Base-by-base conservation (phyloP, 2,797 vertebrate genomes). In the Momotus momota region DNA sequence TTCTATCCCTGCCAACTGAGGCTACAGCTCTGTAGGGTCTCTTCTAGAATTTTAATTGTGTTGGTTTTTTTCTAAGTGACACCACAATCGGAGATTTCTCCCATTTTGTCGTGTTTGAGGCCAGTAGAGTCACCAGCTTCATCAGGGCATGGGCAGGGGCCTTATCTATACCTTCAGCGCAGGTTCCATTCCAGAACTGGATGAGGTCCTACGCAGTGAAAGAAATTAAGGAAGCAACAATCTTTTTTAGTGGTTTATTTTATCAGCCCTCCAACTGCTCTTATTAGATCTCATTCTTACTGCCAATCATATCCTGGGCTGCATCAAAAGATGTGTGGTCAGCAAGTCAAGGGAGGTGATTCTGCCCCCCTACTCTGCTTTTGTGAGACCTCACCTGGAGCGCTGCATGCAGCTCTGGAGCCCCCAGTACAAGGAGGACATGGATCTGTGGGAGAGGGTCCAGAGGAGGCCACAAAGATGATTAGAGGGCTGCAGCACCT, bases 271-370 rank as follows among this genome's bases (percentile, higher is more conserved):
- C 40, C 66, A 65, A 2, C 27, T 71, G 16, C 62, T 87, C 19
- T 49, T 61, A 52, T 6, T n/a, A 51, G 61, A 43, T 58, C 40
- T 26, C 0, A 0, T n/a, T 40, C 33, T 46, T 49, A 20, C 27
- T 25, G 35, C 35, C 35, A 35, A 35, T 35, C 8, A 8, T 35
- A 35, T 35, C 35, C 35, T 35, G 35, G 35, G 35, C 35, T 35
- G 35, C 35, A 35, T 35, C 35, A 35, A 35, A 35, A 35, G 35
- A 35, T 35, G 35, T 35, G 35, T 35, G 35, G 35, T 35, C 35
- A 35, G 35, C 35, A 35, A 8, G 35, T 35, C 35, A 35, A 35
- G 35, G 35, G 35, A 35, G 35, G 35, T 35, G 35, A 35, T 35
- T 35, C 35, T 35, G 35, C 35, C 35, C 35, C 35, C 8, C 35